A percentile compares a stretch with the other conserved stretches of the same genome.
These are phyloP conservation scores for Cephus rjabovi DNA, from an alignment of 2,888 invertebrate species.

Conservation along the genomic window DNA sequence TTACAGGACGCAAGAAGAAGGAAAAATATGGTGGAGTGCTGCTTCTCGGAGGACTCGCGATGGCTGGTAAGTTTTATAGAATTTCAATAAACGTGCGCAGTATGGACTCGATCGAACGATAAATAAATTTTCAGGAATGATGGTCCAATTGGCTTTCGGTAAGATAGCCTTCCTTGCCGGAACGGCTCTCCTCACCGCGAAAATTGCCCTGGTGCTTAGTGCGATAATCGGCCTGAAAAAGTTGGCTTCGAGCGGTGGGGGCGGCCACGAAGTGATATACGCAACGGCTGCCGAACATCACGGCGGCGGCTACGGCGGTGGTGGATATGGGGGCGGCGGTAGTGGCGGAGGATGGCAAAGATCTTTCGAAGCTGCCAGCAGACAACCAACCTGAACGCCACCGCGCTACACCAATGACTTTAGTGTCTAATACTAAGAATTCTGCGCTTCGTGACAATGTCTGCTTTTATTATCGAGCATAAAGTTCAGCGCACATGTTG, in stretches of 20 bases:
- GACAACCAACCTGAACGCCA: conserved; percentile 50
- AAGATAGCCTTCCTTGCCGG: conserved; percentile 78
- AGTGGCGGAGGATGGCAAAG: conserved; percentile 55
- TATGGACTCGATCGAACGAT: no score
- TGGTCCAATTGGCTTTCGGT: conserved; percentile 76
- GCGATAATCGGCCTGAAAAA: conserved; percentile 76
- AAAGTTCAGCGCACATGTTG: no score
- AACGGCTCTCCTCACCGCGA: conserved; percentile 75
- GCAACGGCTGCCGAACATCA: conserved; percentile 66
- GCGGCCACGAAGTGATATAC: conserved; percentile 71
- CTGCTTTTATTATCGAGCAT: no score
- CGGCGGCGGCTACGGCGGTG: conserved; percentile 59
- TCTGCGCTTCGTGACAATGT: no score
- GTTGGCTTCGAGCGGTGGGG: conserved; percentile 68
- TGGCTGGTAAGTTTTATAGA: conserved; percentile 64
- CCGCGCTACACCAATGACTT: not conserved
- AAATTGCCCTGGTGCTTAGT: conserved; percentile 74
- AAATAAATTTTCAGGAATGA: conserved; percentile 65
- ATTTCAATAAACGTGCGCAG: no score
- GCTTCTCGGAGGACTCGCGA: conserved; percentile 73
- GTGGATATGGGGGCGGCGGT: conserved; percentile 50
- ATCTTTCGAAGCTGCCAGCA: conserved; percentile 44
- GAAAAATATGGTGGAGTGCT: conserved; percentile 68
- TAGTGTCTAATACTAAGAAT: not conserved
- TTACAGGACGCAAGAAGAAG: conserved; percentile 70